Base-by-base conservation (phyloP, 1,140 invertebrate genomes). In the Dinoponera quadriceps region DNA sequence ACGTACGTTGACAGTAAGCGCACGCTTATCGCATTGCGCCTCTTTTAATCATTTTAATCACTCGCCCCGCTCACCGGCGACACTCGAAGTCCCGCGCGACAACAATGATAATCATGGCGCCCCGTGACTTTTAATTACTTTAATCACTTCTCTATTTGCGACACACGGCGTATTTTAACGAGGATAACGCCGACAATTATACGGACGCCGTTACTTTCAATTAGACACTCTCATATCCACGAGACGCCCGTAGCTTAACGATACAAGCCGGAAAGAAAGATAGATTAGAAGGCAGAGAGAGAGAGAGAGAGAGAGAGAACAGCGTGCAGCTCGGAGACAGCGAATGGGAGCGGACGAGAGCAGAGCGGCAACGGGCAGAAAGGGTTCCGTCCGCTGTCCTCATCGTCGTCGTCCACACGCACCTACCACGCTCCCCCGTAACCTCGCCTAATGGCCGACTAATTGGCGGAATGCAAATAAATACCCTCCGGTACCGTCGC, bases 391-490 rank as follows among this genome's bases (percentile, higher is more conserved):
- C 44, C 13, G 29, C 38, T 33, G 38, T 78, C 66, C 20, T 51
- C 20, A 49, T 7, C 59, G 48, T 9, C 38, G 38, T 44, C 38
- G 38, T 44, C 38, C 38, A 44, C 38, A 44, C 38, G 38, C 38
- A 44, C 57, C 22, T 68, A 68, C 59, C n/a, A 81, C 68, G 75
- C 86, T 83, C 71, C 90, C 83, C 91, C 73, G 72, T 84, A 92
- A 91, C 86, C 87, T 87, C 90, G 81, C 88, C 90, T 94, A 94
- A 94, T 94, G 91, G 91, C 72, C 86, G 89, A 87, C 91, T 94
- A 94, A 94, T 94, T 94, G 91, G 89, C 88, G 83, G 89, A 94
- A 94, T 93, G 92, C 93, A 94, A 94, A 94, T 94, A 93, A 94
- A 93, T 94, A 94, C 92, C 90, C 92, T 84, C 92, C 89, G 81